Evolutionary conservation across 30 jellyfish, hydroid and myxozoan species (phyloP), one percentile per base, ranked within the genome.

Genomic region (Cassiopea andromeda): DNA sequence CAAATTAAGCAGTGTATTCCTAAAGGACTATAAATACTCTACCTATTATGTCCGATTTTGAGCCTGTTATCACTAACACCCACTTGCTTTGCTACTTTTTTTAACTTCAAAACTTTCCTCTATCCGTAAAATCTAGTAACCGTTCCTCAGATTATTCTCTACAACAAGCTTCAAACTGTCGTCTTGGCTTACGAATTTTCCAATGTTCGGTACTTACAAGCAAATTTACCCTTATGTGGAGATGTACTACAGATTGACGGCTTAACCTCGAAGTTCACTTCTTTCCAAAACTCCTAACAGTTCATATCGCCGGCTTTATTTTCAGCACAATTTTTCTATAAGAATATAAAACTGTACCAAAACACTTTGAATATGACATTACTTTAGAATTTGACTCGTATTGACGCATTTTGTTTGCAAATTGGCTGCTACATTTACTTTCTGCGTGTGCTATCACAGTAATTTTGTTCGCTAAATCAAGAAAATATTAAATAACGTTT

Each of bases 61-160:
- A 5, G 18, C 90, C 82, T 43, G 38, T 69, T 66, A 2, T 44
- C 9, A 70, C 69, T 47, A 1, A 81, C 69, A 15, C 78, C 70
- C 2, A 81, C 80, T 16, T 61, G 44, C 9, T 50, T n/a, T 14
- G 81, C 88, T 1, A 79, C 18, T 43, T n/a, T 64, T 64, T 81
- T 43, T 7, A 81, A 15, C 8, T 64, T 46, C 2, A 2, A 14
- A 81, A 46, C 12, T 61, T 81, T 2, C 89, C 64, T 81, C 45
- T 46, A 68, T 60, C 7, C 17, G 44, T 0, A 14, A 58, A 44
- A 15, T 44, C 69, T 10, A 60, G 16, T 5, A 81, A 68, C 17
- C 89, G 54, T 70, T 81, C 89, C 44, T 81, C 81, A 44, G 80
- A n/a, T 48, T 59, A 46, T 66, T 81, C 89, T 12, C 46, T 58